Conservation (phyloP, 2,888 invertebrate species). For the Chymomyza procnemis region DNA sequence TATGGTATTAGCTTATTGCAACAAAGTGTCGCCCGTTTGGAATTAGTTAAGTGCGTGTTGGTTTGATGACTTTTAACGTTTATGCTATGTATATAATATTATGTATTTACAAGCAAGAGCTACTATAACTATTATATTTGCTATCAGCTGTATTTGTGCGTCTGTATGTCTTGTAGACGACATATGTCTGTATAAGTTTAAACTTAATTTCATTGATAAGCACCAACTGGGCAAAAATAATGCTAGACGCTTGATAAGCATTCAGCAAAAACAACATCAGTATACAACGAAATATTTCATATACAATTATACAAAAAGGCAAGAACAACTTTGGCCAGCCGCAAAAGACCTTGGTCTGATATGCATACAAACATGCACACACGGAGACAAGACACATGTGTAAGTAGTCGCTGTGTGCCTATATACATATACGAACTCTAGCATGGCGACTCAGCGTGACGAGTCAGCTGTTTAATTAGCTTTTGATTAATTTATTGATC, state of each 20-base stretch:
- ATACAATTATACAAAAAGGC: conserved; percentile 1
- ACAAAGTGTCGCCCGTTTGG: background rate
- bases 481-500: conserved; percentile 54
- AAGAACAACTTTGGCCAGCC: conserved; percentile 5
- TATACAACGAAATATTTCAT: conserved; percentile 26
- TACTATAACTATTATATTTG: background rate
- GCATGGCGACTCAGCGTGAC: conserved; percentile 8
- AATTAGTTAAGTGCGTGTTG: background rate
- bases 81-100: background rate
- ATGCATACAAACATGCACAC: background rate
- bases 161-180: too few species aligned
- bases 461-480: conserved; percentile 68
- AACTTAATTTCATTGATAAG: conserved; percentile 50
- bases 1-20: background rate
- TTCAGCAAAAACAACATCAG: conserved; percentile 13
- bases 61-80: background rate
- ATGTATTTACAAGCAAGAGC: too few species aligned
- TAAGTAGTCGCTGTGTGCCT: background rate
- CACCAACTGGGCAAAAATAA: conserved; percentile 16
- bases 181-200: conserved; percentile 24
- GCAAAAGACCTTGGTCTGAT: conserved; percentile 37
- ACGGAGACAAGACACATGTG: background rate
- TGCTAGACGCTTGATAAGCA: conserved; percentile 61
- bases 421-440: background rate
- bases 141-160: too few species aligned